A percentile compares a stretch with the other conserved stretches of the same genome.
These are phyloP conservation scores for Montipora capitata DNA, from an alignment of 92 coral and sea anemone species.

Conservation along the genomic window DNA sequence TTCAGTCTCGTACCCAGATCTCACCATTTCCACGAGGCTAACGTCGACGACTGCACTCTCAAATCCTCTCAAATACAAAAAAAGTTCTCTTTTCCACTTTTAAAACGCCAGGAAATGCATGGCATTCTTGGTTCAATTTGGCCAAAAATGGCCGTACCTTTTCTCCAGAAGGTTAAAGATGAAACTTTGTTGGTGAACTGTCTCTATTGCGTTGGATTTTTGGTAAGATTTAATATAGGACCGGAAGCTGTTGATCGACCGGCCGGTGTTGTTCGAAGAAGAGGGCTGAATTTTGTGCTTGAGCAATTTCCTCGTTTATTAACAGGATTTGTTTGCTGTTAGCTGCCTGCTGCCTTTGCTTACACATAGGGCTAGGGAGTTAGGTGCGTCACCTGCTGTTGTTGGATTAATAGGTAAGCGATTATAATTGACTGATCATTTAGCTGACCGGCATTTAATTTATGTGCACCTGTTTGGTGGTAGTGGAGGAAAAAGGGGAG, in stretches of 20 bases:
- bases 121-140: slow-evolving; percentile 30
- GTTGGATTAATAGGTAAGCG: slow-evolving; percentile 88
- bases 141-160: slow-evolving; percentile 34
- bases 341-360: slow-evolving; percentile 89
- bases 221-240: slow-evolving; percentile 68
- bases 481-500: too few species aligned
- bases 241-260: too few species aligned
- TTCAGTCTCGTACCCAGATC: too few species aligned
- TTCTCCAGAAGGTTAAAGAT: slow-evolving; percentile 31
- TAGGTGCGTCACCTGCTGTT: slow-evolving; percentile 93
- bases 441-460: too few species aligned
- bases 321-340: slow-evolving; percentile 92
- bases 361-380: slow-evolving; percentile 91
- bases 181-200: slow-evolving; percentile 64
- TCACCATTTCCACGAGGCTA: too few species aligned
- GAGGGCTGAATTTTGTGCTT: too few species aligned
- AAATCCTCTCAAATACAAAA: neutral
- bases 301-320: neutral
- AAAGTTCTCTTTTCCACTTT: too few species aligned
- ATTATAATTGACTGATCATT: neutral
- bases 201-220: slow-evolving; percentile 85
- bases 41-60: neutral
- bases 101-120: slow-evolving; percentile 9
- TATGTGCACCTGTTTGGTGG: too few species aligned
- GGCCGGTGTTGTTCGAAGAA: too few species aligned